A percentile compares a stretch with the other conserved stretches of the same genome.
These are phyloP conservation scores for Epistrophe grossulariae DNA, from an alignment of 2,888 invertebrate genomes.

Conservation along the genomic window DNA sequence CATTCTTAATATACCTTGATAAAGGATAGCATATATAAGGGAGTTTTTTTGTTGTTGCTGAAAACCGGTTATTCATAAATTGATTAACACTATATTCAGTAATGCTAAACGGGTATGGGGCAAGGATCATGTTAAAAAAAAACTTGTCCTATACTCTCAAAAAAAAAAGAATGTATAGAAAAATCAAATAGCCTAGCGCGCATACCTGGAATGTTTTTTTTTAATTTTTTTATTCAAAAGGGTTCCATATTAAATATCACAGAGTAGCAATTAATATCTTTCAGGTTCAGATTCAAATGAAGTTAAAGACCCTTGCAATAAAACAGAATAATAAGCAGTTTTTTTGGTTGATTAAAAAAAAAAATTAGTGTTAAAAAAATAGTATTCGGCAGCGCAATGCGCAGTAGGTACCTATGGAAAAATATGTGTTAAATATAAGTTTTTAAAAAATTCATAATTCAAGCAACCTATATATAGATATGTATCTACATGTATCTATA, in stretches of 20 bases:
- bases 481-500: too few species aligned
- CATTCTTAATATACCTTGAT: slow-evolving; percentile 40
- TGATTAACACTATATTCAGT: slow-evolving; percentile 70
- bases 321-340: slow-evolving; percentile 44
- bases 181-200: slow-evolving; percentile 42
- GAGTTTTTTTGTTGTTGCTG: slow-evolving; percentile 25
- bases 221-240: slow-evolving; percentile 35
- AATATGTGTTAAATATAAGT: not conserved
- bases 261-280: slow-evolving; percentile 71
- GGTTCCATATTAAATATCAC: slow-evolving; percentile 58
- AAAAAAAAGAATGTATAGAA: slow-evolving; percentile 16
- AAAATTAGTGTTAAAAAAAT: not conserved
- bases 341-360: slow-evolving; percentile 16
- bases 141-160: not conserved
- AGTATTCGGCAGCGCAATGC: not conserved
- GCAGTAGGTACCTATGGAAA: not conserved
- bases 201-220: slow-evolving; percentile 31
- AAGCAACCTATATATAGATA: not conserved
- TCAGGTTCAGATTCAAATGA: slow-evolving; percentile 42
- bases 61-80: slow-evolving; percentile 69
- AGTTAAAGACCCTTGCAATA: slow-evolving; percentile 19
- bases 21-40: slow-evolving; percentile 57
- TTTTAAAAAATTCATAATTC: not conserved
- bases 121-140: slow-evolving; percentile 43
- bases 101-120: slow-evolving; percentile 27